phyloP scores from a whole-genome alignment of 2,888 invertebrate genomes.

The Stenurella melanura region DNA sequence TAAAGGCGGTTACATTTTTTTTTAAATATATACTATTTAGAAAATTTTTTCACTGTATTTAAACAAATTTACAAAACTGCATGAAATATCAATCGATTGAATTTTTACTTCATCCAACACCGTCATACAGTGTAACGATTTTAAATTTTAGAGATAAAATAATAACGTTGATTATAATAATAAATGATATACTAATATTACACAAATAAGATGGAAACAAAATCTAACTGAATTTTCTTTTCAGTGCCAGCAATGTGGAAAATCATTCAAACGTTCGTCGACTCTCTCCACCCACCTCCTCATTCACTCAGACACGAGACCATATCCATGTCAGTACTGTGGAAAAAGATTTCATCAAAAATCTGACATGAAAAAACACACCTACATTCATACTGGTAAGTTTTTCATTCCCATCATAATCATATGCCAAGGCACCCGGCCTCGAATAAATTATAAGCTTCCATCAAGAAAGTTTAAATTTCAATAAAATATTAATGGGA shows the following conservation, averaged over 20 bases:
- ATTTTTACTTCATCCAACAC: no score
- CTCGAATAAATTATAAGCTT: constrained; percentile 50
- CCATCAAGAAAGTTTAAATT: constrained; percentile 56
- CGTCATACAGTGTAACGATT: no score
- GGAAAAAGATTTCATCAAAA: constrained; percentile 99
- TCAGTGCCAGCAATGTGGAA: constrained; percentile 95
- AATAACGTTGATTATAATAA: no score
- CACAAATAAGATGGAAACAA: not conserved
- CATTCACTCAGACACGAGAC: constrained; percentile 97
- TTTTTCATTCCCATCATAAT: constrained; percentile 41
- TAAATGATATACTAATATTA: no score
- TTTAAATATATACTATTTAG: no score
- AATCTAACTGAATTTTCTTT: constrained; percentile 38
- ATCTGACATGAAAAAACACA: constrained; percentile 99
- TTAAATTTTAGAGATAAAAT: no score
- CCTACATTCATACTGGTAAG: constrained; percentile 94
- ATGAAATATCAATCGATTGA: no score
- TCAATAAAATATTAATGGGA: constrained; percentile 50
- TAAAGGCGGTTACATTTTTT: no score
- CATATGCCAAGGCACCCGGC: constrained; percentile 32
- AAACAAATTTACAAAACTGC: no score
- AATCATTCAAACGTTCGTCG: constrained; percentile 96
- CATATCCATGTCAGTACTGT: constrained; percentile 98
- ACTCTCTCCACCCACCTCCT: constrained; percentile 97
- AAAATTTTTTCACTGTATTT: no score